These are phyloP conservation scores for Ceyx cyanopectus DNA, from an alignment of 2,113 vertebrate genomes.

Conservation along the genomic window DNA sequence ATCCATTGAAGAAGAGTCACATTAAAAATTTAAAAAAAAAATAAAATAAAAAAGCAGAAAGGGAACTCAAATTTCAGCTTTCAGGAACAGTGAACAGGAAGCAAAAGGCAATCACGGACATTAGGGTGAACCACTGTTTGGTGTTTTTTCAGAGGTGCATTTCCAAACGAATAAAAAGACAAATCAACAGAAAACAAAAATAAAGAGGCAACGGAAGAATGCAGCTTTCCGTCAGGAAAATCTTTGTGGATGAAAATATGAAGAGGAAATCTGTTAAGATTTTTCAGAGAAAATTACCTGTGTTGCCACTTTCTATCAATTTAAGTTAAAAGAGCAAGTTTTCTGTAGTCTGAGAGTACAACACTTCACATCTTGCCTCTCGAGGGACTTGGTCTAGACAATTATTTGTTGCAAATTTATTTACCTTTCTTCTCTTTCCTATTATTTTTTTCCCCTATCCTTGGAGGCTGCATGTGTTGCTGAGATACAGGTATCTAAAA, in stretches of 20 bases:
- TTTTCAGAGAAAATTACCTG: not conserved
- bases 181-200: not conserved
- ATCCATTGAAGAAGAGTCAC: not conserved
- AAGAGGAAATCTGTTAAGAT: not conserved
- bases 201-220: not conserved
- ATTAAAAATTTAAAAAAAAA: not conserved
- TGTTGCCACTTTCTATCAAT: not conserved
- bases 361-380: not conserved
- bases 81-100: not conserved
- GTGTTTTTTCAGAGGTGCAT: not conserved
- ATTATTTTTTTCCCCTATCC: not conserved
- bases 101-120: not conserved
- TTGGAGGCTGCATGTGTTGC: not conserved
- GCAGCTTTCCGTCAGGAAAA: not conserved
- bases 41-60: not conserved
- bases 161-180: not conserved
- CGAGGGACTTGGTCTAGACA: not conserved
- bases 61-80: not conserved
- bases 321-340: not conserved
- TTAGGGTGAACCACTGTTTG: not conserved
- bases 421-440: not conserved
- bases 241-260: not conserved
- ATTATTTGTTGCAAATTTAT: not conserved
- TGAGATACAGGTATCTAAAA: not conserved
- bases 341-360: not conserved